Evolutionary conservation across 2,113 vertebrate species (phyloP), one percentile per base, ranked within the genome.

Genomic region (Tautogolabrus adspersus): DNA sequence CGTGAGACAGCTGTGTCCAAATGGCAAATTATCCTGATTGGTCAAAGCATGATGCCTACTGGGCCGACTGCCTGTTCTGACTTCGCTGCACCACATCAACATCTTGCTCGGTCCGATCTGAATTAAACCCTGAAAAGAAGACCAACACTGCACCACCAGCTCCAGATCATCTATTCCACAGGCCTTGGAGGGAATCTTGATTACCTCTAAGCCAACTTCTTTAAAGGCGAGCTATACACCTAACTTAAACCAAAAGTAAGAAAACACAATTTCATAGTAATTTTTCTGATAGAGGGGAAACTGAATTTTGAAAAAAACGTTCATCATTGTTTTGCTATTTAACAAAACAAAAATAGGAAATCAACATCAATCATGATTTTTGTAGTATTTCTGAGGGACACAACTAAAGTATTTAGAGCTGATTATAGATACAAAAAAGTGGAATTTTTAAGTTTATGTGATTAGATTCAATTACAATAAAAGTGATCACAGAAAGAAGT

Each of bases 1-100:
- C 4, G 26, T 26, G 26, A 4, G 2, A 66, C 81, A 82, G 79
- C 59, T 69, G 75, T 44, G 44, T 79, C 73, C 87, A 90, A 79
- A 91, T 88, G 69, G 75, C 64, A 22, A 56, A 40, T 19, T 22
- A 12, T 66, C 47, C 8, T 19, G 18, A 62, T 68, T n/a, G 44
- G 1, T 66, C 42, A 71, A 69, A 72, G 57, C 19, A 40, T 66
- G 61, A 49, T 21, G 60, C 40, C 60, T 57, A 56, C 73, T 58
- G 55, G 64, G 61, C 59, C 55, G 68, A 42, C 38, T 60, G 60
- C 37, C 44, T 44, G 19, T 19, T 59, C 42, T 59, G n/a, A 49
- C 47, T 49, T 46, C 44, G 1, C 44, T 63, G 38, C 59, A 55
- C 19, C 21, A 49, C 51, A 67, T 67, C 40, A 40, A 72, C 44